A percentile compares a stretch with the other conserved stretches of the same genome.
Conservation (phyloP, 2,797 vertebrate species). For the Hybognathus amarus region DNA sequence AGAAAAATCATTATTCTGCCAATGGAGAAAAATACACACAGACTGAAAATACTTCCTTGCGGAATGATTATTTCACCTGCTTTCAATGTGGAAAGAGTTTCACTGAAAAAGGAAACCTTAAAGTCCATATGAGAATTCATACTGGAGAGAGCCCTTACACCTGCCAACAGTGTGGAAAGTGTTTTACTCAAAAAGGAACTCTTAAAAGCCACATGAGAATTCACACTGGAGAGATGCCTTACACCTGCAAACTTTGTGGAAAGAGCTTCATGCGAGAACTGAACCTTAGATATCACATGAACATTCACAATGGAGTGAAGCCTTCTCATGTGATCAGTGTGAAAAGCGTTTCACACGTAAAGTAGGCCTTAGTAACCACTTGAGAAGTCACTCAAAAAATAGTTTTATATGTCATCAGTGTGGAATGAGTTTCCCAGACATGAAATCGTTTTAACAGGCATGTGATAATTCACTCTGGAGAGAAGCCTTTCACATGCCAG, state of each 20-base stretch:
- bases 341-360: neutral
- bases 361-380: neutral
- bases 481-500: neutral
- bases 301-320: neutral
- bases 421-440: neutral
- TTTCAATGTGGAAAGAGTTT: neutral
- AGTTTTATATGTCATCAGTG: neutral
- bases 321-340: neutral
- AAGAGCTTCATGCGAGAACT: neutral
- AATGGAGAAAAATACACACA: neutral
- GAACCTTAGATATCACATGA: neutral
- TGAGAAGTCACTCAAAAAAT: neutral
- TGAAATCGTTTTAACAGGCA: neutral
- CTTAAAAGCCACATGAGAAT: conserved; percentile 1
- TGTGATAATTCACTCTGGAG: neutral
- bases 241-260: neutral
- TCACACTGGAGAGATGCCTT: neutral
- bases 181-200: neutral
- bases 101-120: neutral
- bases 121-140: neutral
- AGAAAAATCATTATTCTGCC: neutral
- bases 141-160: neutral
- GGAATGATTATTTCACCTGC: neutral
- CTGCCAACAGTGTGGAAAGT: neutral
- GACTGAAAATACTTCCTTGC: neutral